Base-by-base conservation (phyloP, 2,888 invertebrate genomes). In the Drosophila sordidapex region DNA sequence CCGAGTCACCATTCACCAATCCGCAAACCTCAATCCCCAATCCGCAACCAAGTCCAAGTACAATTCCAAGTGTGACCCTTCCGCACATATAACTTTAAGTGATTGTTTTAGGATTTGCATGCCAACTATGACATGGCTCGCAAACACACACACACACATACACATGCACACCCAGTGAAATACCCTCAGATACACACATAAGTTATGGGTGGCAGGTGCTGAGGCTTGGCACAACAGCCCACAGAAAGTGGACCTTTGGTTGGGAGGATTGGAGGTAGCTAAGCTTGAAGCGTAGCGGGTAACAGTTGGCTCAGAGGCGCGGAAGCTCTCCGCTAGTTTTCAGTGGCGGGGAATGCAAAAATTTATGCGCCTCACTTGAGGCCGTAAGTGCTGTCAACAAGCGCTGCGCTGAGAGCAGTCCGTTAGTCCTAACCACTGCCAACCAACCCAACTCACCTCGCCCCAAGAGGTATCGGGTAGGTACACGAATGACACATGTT, bases 371-470 rank as follows among this genome's bases (percentile, higher is more conserved):
- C 53, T 72, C 75, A 81, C 81, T 82, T 71, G 67, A 78, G 71
- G 61, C 68, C 83, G 70, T 77, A 81, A 82, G 87, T 83, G 84
- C 82, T 86, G 80, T 83, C 83, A 86, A 81, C 86, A 79, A 81
- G 73, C 81, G 48, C 67, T 71, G 68, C 66, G 71, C 70, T 46
- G 46, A 46, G 70, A 60, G 51, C 59, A 15, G 60, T 64, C 72
- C 67, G 35, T 35, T 49, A 58, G 62, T 48, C 40, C 29, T 11
- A 29, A 57, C 29, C 56, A 40, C 8, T 40, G 1, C 8, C 15
- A 10, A 18, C n/a, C 54, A 15, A 21, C 27, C 10, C 27, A 10
- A 35, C 33, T 15, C 29, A n/a, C 13, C 13, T 6, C 1, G 6
- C 5, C 25, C 7, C 35, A 15, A 15, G 21, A 15, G 38, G 27